These are phyloP conservation scores for Patella depressa DNA, from an alignment of 2,888 invertebrate species.

Conservation along the genomic window DNA sequence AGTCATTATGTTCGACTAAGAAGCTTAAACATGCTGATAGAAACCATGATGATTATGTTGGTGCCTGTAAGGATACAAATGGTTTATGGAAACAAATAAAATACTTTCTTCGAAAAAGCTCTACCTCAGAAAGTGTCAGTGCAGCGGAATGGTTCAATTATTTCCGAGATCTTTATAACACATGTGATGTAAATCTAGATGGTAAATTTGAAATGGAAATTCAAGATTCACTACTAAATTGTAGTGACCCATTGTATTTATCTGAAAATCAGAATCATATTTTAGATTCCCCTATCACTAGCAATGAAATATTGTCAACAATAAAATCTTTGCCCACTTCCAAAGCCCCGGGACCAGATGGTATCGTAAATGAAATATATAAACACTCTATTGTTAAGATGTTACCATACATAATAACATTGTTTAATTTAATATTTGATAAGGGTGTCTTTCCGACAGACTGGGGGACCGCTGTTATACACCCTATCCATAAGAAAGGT, in stretches of 20 bases:
- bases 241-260: background rate
- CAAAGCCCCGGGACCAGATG: constrained; percentile 17
- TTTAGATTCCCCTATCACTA: background rate
- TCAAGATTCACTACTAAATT: background rate
- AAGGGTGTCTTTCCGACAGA: no score
- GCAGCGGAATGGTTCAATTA: background rate
- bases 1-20: background rate
- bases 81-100: background rate
- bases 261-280: background rate
- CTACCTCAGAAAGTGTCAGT: background rate
- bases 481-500: no score
- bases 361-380: constrained; percentile 20
- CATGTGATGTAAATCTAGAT: background rate
- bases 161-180: background rate
- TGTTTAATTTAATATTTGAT: constrained; percentile 5
- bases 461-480: no score
- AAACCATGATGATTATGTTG: background rate
- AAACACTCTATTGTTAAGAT: constrained; percentile 12
- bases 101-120: background rate
- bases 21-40: background rate
- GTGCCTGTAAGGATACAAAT: background rate
- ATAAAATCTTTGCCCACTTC: background rate
- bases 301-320: background rate
- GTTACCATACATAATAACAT: background rate
- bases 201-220: background rate